A percentile compares a stretch with the other conserved stretches of the same genome.
Evolutionary conservation across 2,113 vertebrate species (phyloP).

Genomic region (Onychostruthus taczanowskii): DNA sequence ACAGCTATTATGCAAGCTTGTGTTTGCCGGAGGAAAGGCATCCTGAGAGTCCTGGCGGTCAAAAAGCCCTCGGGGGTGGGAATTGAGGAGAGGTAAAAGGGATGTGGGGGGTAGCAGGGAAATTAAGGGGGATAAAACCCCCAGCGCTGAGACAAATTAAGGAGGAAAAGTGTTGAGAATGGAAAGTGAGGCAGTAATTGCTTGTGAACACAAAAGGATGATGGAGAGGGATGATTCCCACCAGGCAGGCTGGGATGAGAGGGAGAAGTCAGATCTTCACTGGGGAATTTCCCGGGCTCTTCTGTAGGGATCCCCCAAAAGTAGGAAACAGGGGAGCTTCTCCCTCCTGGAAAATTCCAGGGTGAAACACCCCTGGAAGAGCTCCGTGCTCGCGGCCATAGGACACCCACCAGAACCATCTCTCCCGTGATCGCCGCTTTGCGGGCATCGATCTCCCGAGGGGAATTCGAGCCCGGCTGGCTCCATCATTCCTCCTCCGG

Average conservation of each 20-base stretch:
- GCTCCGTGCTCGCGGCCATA: neutral
- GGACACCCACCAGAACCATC: neutral
- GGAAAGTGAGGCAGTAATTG: neutral
- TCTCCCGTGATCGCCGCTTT: neutral
- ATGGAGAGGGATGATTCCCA: neutral
- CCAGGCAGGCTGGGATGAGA: neutral
- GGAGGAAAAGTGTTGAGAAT: neutral
- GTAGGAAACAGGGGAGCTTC: neutral
- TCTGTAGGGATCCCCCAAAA: neutral
- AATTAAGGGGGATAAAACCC: accelerated
- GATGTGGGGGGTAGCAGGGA: neutral
- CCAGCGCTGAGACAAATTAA: accelerated
- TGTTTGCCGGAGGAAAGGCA: neutral
- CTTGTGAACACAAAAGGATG: neutral
- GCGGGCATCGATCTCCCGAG: accelerated
- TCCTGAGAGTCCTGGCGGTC: neutral
- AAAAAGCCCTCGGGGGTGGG: neutral
- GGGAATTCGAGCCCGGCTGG: neutral
- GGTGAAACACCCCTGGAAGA: neutral
- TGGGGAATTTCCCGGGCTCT: accelerated
- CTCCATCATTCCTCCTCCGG: accelerated
- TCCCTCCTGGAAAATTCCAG: neutral
- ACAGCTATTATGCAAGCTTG: neutral
- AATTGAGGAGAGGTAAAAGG: neutral
- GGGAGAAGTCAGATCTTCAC: neutral